These are phyloP conservation scores for Phaethornis superciliosus DNA, from an alignment of 2,113 vertebrate genomes.

Conservation along the genomic window DNA sequence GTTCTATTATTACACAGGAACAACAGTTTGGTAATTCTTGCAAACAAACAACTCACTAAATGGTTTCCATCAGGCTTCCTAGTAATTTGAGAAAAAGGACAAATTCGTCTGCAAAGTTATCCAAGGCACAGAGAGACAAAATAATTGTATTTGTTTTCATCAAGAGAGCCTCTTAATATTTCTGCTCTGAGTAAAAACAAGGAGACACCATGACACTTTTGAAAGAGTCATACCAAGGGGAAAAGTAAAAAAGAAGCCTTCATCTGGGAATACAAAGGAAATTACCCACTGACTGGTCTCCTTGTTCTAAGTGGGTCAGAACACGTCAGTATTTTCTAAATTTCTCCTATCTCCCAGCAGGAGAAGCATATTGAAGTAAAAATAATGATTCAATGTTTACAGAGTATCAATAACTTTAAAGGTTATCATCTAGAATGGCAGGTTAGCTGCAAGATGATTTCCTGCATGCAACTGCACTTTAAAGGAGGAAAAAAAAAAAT, in stretches of 20 bases:
- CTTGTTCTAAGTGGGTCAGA: conserved; percentile 44
- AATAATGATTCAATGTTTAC: conserved; percentile 6
- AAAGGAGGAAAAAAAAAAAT: background rate
- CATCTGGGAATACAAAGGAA: conserved; percentile 9
- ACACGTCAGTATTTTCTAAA: background rate
- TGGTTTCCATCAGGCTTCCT: background rate
- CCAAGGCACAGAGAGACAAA: background rate
- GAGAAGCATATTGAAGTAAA: conserved; percentile 17
- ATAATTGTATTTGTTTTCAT: background rate
- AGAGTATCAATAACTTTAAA: conserved; percentile 17
- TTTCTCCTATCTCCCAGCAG: conserved; percentile 18
- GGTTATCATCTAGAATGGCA: background rate
- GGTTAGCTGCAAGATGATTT: background rate
- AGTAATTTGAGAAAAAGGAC: background rate
- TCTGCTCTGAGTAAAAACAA: background rate
- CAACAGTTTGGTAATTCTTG: background rate
- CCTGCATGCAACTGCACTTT: background rate
- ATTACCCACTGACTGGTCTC: background rate
- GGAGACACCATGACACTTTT: background rate
- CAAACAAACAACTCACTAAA: background rate
- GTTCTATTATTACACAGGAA: background rate
- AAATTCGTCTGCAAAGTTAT: background rate
- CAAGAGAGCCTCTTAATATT: background rate
- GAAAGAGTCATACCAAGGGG: background rate
- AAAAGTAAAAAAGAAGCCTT: background rate